Base-by-base conservation (phyloP, 1,140 invertebrate genomes). In the Cydia fagiglandana region DNA sequence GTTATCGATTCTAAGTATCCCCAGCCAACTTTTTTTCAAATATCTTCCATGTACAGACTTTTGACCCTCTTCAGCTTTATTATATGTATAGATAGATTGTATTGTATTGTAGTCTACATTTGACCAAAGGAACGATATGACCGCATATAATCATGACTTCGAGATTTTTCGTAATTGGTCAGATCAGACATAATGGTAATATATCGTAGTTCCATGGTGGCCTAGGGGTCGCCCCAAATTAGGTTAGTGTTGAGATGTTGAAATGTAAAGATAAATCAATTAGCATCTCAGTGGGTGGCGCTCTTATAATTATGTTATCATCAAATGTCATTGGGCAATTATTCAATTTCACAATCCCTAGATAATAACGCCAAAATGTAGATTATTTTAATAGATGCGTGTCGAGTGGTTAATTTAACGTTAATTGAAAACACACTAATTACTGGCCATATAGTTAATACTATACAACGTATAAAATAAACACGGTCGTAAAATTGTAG, bases 241-340 rank as follows among this genome's bases (percentile, higher is more conserved):
- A 61, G 56, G 56, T 20, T 24, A 61, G 56, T 61, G 56, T 7
- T 17, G n/a, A 68, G 15, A 34, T 68, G 64, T 68, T 70, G 66
- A 41, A 34, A 41, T 70, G 66, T 38, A 45, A n/a, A 70, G 34
- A 70, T 70, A 70, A 79, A 78, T 83, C 79, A 82, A 83, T 82
- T 81, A 82, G 24, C 61, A 75, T 77, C 73, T 74, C 79, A 75
- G 80, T 80, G 80, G 79, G 83, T 79, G 80, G 76, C 74, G 78
- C 73, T 64, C n/a, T 34, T 77, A 74, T 78, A 81, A 81, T 84
- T 73, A 80, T 81, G 81, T 82, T 84, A 83, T 83, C 78, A 80
- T 75, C 56, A 73, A 73, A 73, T 81, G 78, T 77, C 77, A 77
- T 47, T 76, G 68, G 75, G 74, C 77, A 73, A 81, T 80, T 78